These are phyloP conservation scores for Typhlomys cinereus DNA, from an alignment of 2,113 vertebrate genomes.

Conservation along the genomic window DNA sequence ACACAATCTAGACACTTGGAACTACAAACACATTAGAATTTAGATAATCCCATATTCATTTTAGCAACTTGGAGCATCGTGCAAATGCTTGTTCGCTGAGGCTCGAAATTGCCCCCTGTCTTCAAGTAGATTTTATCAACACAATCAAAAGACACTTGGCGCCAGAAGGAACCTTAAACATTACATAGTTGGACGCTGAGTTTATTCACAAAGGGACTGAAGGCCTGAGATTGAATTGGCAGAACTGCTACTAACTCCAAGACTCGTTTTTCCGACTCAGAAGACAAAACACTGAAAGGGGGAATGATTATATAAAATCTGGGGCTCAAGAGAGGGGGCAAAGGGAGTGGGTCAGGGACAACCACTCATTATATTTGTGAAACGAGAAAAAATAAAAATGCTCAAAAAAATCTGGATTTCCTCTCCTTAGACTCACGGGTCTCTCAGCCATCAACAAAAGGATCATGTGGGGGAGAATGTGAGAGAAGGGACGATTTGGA, in stretches of 20 bases:
- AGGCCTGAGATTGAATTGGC: neutral
- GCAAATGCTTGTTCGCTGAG: constrained; percentile 52
- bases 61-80: constrained; percentile 1
- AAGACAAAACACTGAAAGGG: neutral
- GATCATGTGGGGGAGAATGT: neutral
- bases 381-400: no score
- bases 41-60: constrained; percentile 28
- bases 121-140: constrained; percentile 38
- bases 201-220: neutral
- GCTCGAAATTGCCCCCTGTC: constrained; percentile 51
- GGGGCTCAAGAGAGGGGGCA: no score
- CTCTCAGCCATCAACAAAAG: neutral
- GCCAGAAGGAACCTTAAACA: neutral
- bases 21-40: neutral
- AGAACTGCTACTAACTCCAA: neutral
- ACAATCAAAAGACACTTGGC: constrained; percentile 30
- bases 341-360: no score
- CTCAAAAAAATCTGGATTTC: neutral
- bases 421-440: neutral
- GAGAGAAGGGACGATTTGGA: neutral
- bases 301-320: neutral
- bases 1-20: neutral
- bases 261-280: neutral
- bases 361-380: no score
- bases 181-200: neutral